Conservation (phyloP, 2,797 vertebrate genomes). For the Danio choprae region DNA sequence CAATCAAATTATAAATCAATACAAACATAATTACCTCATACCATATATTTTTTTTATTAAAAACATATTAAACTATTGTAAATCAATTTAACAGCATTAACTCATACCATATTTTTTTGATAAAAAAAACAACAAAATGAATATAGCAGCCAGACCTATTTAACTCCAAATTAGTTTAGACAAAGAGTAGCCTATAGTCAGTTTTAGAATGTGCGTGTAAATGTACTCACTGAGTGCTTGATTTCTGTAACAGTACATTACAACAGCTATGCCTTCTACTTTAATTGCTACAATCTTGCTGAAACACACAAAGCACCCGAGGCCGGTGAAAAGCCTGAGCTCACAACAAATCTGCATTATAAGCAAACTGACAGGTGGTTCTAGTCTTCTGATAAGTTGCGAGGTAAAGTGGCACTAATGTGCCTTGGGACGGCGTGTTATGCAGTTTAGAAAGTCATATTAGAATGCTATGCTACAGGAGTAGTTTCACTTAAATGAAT, state of each 20-base stretch:
- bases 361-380: constrained; percentile 69
- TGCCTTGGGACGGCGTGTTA: neutral
- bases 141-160: no score
- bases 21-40: no score
- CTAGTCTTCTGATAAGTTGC: constrained; percentile 62
- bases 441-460: neutral
- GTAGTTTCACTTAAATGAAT: no score
- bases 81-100: no score
- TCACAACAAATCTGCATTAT: constrained; percentile 55
- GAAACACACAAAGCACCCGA: constrained; percentile 30
- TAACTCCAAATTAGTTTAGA: no score
- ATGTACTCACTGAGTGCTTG: neutral
- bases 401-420: constrained; percentile 23
- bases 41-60: no score
- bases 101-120: no score
- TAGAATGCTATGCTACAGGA: neutral
- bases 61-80: no score
- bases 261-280: constrained; percentile 14
- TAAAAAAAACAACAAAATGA: no score
- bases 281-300: constrained; percentile 26
- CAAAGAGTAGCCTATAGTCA: no score
- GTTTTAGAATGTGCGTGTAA: no score
- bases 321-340: constrained; percentile 33
- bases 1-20: no score
- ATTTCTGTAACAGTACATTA: neutral